Percentiles rank a stretch among this genome's conserved stretches.
Evolutionary conservation across 64 coral and sea anemone species (phyloP).

Genomic region (Exaiptasia diaphana): DNA sequence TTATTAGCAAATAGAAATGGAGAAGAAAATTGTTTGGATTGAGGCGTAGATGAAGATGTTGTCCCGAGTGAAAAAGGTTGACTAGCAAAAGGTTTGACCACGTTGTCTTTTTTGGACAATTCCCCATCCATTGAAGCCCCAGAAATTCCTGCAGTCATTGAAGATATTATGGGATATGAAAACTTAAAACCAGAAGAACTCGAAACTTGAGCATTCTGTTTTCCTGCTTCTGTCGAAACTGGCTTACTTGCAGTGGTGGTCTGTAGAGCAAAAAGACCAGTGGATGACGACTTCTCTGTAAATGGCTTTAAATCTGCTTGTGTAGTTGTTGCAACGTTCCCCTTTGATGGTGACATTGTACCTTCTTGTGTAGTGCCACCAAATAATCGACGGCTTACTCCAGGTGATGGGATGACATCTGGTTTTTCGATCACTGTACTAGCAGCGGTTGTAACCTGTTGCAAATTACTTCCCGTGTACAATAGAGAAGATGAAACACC

Average conservation of each 20-base stretch:
- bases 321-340: neutral
- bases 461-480: too few species aligned
- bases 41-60: neutral
- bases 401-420: neutral
- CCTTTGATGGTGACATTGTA: neutral
- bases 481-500: too few species aligned
- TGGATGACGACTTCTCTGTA: too few species aligned
- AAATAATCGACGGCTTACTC: neutral
- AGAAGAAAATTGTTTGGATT: too few species aligned
- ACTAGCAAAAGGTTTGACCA: neutral
- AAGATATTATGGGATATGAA: neutral
- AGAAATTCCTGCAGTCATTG: neutral
- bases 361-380: neutral
- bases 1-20: too few species aligned
- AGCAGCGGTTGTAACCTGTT: too few species aligned
- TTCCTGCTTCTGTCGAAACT: too few species aligned
- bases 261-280: too few species aligned
- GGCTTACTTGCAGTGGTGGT: too few species aligned
- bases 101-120: neutral
- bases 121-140: neutral
- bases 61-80: neutral
- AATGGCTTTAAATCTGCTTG: too few species aligned
- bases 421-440: neutral
- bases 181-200: too few species aligned
- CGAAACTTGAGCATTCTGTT: too few species aligned